Percentiles rank a stretch among this genome's conserved stretches.
Evolutionary conservation across 2,888 invertebrate genomes (phyloP).

Genomic region (Gandaritis pyraliata): DNA sequence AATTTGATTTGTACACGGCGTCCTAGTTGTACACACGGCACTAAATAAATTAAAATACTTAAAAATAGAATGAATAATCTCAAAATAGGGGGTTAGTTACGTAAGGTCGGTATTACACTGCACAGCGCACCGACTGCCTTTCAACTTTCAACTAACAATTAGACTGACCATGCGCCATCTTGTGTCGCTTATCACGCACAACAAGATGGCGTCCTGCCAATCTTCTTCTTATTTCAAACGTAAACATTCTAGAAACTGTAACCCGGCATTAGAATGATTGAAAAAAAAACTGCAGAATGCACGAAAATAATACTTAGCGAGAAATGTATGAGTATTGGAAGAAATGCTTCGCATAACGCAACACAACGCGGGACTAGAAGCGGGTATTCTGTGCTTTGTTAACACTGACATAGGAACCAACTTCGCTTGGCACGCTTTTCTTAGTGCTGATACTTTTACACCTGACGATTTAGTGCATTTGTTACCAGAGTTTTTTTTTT

Average conservation of each 20-base stretch:
- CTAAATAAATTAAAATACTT: conserved; percentile 35
- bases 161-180: conserved; percentile 4
- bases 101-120: conserved; percentile 14
- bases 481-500: too few species aligned
- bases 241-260: conserved; percentile 1
- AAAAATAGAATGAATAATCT: conserved; percentile 40
- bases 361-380: conserved; percentile 69
- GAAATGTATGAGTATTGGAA: conserved; percentile 61
- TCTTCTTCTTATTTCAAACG: not conserved
- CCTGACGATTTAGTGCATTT: too few species aligned
- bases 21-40: conserved; percentile 42
- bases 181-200: not conserved
- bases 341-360: conserved; percentile 48
- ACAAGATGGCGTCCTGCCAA: conserved; percentile 2
- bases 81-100: conserved; percentile 35
- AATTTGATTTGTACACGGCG: conserved; percentile 24
- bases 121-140: not conserved
- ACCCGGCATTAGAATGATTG: conserved; percentile 12
- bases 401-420: conserved; percentile 31
- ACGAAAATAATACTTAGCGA: conserved; percentile 45
- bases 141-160: not conserved
- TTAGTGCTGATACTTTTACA: conserved; percentile 7
- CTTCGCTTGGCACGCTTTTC: conserved; percentile 13
- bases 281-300: conserved; percentile 24
- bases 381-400: conserved; percentile 39